A percentile compares a stretch with the other conserved stretches of the same genome.
These are phyloP conservation scores for Eristalis pertinax DNA, from an alignment of 2,888 invertebrate genomes.

Conservation along the genomic window DNA sequence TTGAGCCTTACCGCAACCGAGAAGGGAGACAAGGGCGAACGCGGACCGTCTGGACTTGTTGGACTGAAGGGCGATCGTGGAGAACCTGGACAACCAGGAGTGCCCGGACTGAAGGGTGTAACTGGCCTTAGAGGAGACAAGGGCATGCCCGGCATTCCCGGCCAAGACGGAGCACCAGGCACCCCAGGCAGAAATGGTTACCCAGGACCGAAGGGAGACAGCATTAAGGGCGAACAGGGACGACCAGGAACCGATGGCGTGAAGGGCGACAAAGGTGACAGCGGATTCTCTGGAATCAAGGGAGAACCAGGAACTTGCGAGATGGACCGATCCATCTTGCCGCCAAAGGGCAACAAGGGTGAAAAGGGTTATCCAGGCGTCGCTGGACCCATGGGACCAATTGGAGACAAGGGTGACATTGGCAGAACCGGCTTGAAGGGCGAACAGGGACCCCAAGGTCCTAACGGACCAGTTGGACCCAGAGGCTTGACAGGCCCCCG, in stretches of 20 bases:
- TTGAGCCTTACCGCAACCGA: slow-evolving; percentile 82
- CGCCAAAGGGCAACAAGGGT: slow-evolving; percentile 84
- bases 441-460: slow-evolving; percentile 84
- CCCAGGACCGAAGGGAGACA: slow-evolving; percentile 87
- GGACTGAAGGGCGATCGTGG: slow-evolving; percentile 88
- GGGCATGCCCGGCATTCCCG: slow-evolving; percentile 87
- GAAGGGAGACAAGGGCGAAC: slow-evolving; percentile 87
- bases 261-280: slow-evolving; percentile 79
- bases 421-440: slow-evolving; percentile 86
- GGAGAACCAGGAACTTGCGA: slow-evolving; percentile 86
- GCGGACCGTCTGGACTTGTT: slow-evolving; percentile 84
- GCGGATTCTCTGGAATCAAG: slow-evolving; percentile 83
- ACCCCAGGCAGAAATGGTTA: slow-evolving; percentile 85
- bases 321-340: slow-evolving; percentile 80
- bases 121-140: slow-evolving; percentile 86
- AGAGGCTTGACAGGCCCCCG: slow-evolving; percentile 89
- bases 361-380: slow-evolving; percentile 84
- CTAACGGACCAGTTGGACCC: slow-evolving; percentile 86
- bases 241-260: slow-evolving; percentile 84
- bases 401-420: slow-evolving; percentile 85
- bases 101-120: slow-evolving; percentile 87
- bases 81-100: slow-evolving; percentile 86
- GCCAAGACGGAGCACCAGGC: slow-evolving; percentile 88
- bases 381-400: slow-evolving; percentile 84
- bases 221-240: slow-evolving; percentile 90